phyloP scores from a whole-genome alignment of 2,888 invertebrate species.

The Phlogophora meticulosa region DNA sequence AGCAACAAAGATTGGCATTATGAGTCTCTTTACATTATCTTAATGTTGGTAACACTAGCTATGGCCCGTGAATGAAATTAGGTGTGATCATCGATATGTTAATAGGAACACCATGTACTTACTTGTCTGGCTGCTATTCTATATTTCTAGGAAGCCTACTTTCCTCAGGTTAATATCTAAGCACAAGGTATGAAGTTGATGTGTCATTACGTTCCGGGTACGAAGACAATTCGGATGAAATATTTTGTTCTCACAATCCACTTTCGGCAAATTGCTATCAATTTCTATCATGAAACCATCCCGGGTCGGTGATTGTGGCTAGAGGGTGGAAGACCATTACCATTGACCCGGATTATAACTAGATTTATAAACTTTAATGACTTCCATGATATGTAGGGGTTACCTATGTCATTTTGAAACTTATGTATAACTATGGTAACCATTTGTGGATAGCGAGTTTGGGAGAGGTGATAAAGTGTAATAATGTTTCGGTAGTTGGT shows the following conservation, averaged over 20 bases:
- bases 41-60: too few relatives aligned
- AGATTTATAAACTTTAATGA: constrained; percentile 62
- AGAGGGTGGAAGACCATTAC: constrained; percentile 53
- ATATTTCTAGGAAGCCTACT: too few relatives aligned
- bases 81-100: too few relatives aligned
- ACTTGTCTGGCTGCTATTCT: too few relatives aligned
- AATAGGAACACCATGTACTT: too few relatives aligned
- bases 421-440: constrained; percentile 1
- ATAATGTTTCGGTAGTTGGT: not conserved
- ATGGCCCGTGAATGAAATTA: too few relatives aligned
- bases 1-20: too few relatives aligned
- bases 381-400: constrained; percentile 36
- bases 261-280: constrained; percentile 55
- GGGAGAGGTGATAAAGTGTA: not conserved
- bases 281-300: constrained; percentile 50
- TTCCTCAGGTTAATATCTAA: too few relatives aligned
- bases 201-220: not conserved
- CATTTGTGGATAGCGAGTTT: constrained; percentile 2
- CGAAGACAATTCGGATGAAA: constrained; percentile 21
- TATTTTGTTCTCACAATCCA: constrained; percentile 49
- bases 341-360: constrained; percentile 62
- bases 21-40: too few relatives aligned
- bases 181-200: constrained; percentile 9
- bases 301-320: constrained; percentile 53
- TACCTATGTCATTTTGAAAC: constrained; percentile 22